Conservation (phyloP, 2,113 vertebrate genomes). For the Ceratotherium simum region DNA sequence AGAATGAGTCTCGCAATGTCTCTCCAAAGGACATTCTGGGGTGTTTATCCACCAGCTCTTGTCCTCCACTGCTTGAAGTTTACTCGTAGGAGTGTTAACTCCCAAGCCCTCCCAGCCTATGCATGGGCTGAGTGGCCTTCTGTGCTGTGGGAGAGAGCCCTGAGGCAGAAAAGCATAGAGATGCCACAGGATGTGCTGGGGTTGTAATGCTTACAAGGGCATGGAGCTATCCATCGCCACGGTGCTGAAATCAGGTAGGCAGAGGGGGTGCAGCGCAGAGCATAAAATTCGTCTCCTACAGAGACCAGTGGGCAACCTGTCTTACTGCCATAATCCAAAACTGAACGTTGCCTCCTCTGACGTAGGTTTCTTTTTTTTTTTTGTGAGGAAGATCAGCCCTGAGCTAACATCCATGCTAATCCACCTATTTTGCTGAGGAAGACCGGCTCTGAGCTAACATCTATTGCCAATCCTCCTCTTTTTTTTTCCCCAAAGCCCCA, state of each 20-base stretch:
- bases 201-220: rapidly evolving
- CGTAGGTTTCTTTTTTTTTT: not conserved
- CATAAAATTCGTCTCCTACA: not conserved
- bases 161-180: not conserved
- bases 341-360: not conserved
- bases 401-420: too few relatives aligned
- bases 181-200: rapidly evolving
- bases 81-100: not conserved
- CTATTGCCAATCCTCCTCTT: too few relatives aligned
- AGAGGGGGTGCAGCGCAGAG: rapidly evolving
- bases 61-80: not conserved
- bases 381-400: too few relatives aligned
- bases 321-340: not conserved
- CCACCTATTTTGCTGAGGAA: too few relatives aligned
- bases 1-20: not conserved
- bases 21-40: too few relatives aligned
- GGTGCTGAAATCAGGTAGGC: slow-evolving; percentile 10
- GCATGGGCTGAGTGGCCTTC: not conserved
- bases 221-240: not conserved
- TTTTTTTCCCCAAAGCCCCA: too few relatives aligned
- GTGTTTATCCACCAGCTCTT: not conserved
- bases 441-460: too few relatives aligned
- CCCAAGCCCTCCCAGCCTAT: not conserved
- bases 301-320: not conserved
- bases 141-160: not conserved